Base-by-base conservation (phyloP, 2,888 invertebrate species). In the Nomada flava region DNA sequence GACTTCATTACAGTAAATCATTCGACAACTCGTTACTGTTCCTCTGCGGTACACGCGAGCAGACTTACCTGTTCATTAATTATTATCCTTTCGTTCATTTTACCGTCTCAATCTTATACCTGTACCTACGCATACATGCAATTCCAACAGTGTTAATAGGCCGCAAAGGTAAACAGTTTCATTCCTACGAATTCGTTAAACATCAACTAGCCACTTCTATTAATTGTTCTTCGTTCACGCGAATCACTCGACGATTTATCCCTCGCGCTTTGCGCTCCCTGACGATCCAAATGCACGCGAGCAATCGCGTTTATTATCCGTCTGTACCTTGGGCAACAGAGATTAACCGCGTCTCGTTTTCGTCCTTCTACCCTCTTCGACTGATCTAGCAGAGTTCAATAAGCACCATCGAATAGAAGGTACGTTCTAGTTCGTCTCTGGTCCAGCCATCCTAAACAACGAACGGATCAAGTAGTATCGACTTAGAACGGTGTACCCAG, bases 1-100 rank as follows among this genome's bases (percentile, higher is more conserved):
- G 47, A 13, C 65, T 67, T 75, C 52, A 59, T 77, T 64, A 13
- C 42, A 55, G 50, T 65, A 65, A 65, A 75, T 77, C 76, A 75
- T 44, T 44, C 52, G 65, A 77, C 59, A 15, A 77, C 36, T 59
- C 60, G 67, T 75, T 75, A 64, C 52, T 20, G 29, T 65, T 42
- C 50, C 11, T 20, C 2, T 42, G 53, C 23, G 18, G 2, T 4
- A 62, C 69, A 42, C 69, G 50, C 77, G 52, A 69, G 50, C 60
- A 42, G 18, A 29, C 7, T 13, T 53, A 59, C 53, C 18, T 44
- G n/a, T 23, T 64, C 64, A 67, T 72, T 77, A 50, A 57, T 64
- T 79, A 70, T 70, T 77, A 29, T 29, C 29, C 29, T 29, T 26
- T 26, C 26, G 26, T 26, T 26, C 26, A 26, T 26, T 26, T 26